phyloP scores from a whole-genome alignment of 2,888 invertebrate species.

The Osedax frankpressi region DNA sequence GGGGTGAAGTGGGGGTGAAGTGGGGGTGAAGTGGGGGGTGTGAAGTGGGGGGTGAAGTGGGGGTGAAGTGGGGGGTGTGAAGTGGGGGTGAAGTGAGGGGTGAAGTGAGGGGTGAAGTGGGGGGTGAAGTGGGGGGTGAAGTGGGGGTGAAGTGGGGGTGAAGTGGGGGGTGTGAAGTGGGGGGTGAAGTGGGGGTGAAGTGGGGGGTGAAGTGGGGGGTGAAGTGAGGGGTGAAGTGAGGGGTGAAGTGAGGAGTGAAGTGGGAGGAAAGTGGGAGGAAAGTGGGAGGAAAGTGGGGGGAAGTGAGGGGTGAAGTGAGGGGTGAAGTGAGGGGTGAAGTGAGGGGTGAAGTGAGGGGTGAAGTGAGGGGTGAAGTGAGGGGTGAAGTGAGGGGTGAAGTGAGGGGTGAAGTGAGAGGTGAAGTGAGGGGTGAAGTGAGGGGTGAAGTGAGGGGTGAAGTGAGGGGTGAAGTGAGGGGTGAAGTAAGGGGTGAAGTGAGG shows the following conservation, averaged over 20 bases:
- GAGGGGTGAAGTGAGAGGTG: neutral
- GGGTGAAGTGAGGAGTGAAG: no score
- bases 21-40: neutral
- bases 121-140: no score
- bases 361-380: neutral
- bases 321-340: no score
- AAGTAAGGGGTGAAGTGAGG: neutral
- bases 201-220: no score
- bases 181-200: neutral
- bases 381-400: conserved; percentile 57
- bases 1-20: neutral
- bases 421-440: neutral
- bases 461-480: neutral
- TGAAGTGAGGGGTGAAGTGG: no score
- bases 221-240: no score
- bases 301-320: no score
- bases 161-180: no score
- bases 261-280: neutral
- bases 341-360: neutral
- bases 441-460: no score
- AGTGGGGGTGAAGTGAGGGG: neutral
- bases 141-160: neutral
- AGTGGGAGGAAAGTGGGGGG: neutral
- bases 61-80: neutral
- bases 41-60: no score